Conservation (phyloP, 2,113 vertebrate species). For the Cairina moschata region DNA sequence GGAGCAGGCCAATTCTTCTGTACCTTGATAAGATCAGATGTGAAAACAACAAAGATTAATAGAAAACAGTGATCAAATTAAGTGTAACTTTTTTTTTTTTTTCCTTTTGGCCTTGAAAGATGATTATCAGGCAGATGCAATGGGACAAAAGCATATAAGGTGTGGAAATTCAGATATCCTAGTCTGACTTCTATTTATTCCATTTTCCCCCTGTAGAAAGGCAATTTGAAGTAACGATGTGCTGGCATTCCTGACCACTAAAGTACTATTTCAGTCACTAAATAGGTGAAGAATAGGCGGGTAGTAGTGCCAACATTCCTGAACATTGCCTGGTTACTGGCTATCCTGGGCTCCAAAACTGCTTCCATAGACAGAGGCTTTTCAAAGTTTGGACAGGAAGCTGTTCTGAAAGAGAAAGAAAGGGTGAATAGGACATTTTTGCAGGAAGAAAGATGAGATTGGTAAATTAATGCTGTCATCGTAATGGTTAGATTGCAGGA, state of each 20-base stretch:
- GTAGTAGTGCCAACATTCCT: neutral
- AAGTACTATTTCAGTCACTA: neutral
- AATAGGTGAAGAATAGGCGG: neutral
- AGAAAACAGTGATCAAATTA: neutral
- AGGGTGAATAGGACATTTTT: neutral
- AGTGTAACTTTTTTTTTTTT: neutral
- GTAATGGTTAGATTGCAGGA: neutral
- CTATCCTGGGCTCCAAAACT: neutral
- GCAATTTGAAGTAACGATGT: neutral
- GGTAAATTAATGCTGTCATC: neutral
- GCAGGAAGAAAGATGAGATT: neutral
- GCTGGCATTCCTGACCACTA: neutral
- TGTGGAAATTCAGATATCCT: neutral
- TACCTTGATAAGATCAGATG: neutral
- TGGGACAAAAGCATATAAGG: neutral
- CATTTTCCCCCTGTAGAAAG: neutral
- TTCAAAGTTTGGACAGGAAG: neutral
- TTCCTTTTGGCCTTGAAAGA: neutral
- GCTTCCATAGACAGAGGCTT: neutral
- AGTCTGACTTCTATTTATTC: neutral
- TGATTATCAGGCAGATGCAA: neutral
- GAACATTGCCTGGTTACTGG: neutral
- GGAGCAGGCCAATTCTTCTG: neutral
- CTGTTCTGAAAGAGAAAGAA: neutral
- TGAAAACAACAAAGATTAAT: neutral